A percentile compares a stretch with the other conserved stretches of the same genome.
These are phyloP conservation scores for Ceuthmochares aereus DNA, from an alignment of 2,113 vertebrate species.

Conservation along the genomic window DNA sequence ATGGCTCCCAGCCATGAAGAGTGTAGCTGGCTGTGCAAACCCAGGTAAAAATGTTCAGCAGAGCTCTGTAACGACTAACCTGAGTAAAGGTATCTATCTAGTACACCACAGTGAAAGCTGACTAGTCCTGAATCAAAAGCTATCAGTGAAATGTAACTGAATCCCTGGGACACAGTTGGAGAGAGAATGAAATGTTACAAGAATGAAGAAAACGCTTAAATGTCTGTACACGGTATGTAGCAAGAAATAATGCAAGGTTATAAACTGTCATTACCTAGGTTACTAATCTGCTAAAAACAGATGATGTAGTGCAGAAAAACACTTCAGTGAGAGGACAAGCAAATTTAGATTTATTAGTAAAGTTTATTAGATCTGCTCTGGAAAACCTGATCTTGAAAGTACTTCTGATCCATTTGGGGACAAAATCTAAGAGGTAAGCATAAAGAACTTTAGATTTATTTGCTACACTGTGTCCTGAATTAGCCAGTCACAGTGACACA, in stretches of 20 bases:
- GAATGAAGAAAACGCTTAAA: background rate
- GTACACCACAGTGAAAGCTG: background rate
- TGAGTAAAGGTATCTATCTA: background rate
- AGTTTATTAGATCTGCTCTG: background rate
- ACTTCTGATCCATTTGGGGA: background rate
- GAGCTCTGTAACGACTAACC: background rate
- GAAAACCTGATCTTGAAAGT: constrained; percentile 1
- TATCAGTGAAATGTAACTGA: background rate
- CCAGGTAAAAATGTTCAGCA: background rate
- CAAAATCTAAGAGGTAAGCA: background rate
- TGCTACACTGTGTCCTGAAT: background rate
- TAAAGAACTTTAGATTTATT: background rate
- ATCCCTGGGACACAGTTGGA: background rate
- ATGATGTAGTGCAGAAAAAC: background rate
- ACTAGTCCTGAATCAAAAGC: background rate
- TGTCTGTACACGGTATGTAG: background rate
- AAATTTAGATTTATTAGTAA: constrained; percentile 4
- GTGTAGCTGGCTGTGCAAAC: background rate
- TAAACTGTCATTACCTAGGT: background rate
- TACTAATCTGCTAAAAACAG: background rate
- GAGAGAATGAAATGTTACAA: background rate
- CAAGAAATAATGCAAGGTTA: background rate
- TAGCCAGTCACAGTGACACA: background rate
- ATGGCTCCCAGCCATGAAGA: background rate
- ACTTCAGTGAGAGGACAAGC: background rate